These are phyloP conservation scores for Nematolebias whitei DNA, from an alignment of 2,113 vertebrate genomes.

Conservation along the genomic window DNA sequence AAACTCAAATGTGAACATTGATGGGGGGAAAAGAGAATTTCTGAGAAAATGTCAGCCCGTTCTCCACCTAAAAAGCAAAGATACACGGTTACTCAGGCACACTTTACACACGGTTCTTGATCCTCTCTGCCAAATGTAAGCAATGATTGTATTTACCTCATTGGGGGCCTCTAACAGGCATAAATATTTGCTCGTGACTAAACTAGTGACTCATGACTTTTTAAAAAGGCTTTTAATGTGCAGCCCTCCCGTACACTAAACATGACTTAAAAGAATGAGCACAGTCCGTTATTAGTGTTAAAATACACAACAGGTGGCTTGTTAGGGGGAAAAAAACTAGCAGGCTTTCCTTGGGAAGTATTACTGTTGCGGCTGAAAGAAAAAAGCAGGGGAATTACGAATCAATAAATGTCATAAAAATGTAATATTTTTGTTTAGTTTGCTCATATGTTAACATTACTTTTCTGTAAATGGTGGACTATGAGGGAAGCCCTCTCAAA, in stretches of 20 bases:
- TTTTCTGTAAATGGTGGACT: not conserved
- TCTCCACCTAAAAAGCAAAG: conserved; percentile 49
- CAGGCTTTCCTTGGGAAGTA: conserved; percentile 57
- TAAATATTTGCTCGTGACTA: conserved; percentile 84
- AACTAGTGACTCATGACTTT: conserved; percentile 82
- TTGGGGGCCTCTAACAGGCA: conserved; percentile 77
- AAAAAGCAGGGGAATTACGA: conserved; percentile 34
- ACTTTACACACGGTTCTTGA: conserved; percentile 61
- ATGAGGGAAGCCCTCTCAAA: not conserved
- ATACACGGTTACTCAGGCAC: conserved; percentile 32
- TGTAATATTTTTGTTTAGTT: not conserved
- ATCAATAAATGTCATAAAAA: not conserved
- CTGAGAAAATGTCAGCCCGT: conserved; percentile 50
- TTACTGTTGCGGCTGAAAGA: conserved; percentile 49
- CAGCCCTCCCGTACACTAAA: conserved; percentile 71
- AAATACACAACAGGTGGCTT: conserved; percentile 75
- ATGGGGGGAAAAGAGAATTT: conserved; percentile 43
- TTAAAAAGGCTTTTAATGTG: conserved; percentile 76
- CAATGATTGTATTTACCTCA: conserved; percentile 79
- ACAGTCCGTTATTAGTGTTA: conserved; percentile 67
- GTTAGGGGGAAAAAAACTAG: conserved; percentile 61
- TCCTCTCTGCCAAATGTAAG: conserved; percentile 77
- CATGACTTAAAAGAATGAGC: conserved; percentile 71
- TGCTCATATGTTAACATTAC: conserved; percentile 26
- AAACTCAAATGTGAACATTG: conserved; percentile 49